These are phyloP conservation scores for Pachyramphus minor DNA, from an alignment of 2,113 vertebrate genomes.

Conservation along the genomic window DNA sequence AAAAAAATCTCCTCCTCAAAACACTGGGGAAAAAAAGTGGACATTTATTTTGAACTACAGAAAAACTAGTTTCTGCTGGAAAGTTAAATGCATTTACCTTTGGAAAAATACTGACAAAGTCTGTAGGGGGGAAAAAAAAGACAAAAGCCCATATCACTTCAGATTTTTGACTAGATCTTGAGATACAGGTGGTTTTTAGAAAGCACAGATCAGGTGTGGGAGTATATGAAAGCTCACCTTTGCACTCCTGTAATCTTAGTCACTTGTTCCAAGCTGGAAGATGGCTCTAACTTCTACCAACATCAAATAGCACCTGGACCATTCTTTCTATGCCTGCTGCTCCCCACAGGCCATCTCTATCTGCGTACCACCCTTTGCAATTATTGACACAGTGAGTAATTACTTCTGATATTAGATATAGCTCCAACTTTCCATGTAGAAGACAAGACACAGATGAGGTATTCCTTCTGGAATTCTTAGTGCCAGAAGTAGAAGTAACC, in stretches of 20 bases:
- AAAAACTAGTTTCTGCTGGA: neutral
- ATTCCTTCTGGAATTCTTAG: slow-evolving; percentile 15
- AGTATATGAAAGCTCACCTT: slow-evolving; percentile 8
- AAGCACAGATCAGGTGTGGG: neutral
- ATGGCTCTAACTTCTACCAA: slow-evolving; percentile 1
- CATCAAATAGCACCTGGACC: slow-evolving; percentile 34
- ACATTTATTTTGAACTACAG: neutral
- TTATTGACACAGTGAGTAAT: slow-evolving; percentile 24
- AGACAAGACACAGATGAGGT: neutral
- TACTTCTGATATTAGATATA: slow-evolving; percentile 30
- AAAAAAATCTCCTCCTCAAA: neutral
- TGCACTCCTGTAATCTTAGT: neutral
- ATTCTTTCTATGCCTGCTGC: slow-evolving; percentile 21
- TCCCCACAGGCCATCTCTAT: slow-evolving; percentile 30
- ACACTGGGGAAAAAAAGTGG: neutral
- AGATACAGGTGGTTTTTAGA: slow-evolving; percentile 11
- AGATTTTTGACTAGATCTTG: slow-evolving; percentile 7
- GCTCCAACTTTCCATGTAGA: neutral
- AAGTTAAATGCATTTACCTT: neutral
- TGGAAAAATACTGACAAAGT: neutral
- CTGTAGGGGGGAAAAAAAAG: neutral
- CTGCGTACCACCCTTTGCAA: neutral
- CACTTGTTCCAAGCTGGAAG: neutral
- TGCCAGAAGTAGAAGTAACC: slow-evolving; percentile 32
- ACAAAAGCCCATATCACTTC: neutral